phyloP scores from a whole-genome alignment of 2,888 invertebrate species.

The Trichogramma dendrolimi region DNA sequence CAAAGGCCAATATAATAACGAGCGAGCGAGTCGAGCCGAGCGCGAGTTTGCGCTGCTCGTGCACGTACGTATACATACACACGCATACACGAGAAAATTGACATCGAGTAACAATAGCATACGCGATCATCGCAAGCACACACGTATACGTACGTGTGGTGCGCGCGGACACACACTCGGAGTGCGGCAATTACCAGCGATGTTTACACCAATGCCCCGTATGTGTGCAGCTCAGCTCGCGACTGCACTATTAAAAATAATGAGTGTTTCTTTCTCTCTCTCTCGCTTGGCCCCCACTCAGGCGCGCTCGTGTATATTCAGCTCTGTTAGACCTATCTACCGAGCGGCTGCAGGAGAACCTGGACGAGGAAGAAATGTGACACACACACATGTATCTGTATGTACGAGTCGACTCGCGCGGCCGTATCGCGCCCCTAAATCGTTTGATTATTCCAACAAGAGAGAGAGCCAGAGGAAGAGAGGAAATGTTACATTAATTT shows the following conservation, averaged over 20 bases:
- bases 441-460: too few relatives aligned
- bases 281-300: too few relatives aligned
- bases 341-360: too few relatives aligned
- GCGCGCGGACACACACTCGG: not conserved
- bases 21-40: slow-evolving; percentile 4
- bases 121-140: too few relatives aligned
- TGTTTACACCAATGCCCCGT: not conserved
- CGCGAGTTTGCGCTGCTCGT: not conserved
- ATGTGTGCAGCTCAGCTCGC: not conserved
- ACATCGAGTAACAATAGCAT: slow-evolving; percentile 16
- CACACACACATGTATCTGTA: too few relatives aligned
- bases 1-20: slow-evolving; percentile 19
- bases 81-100: slow-evolving; percentile 6
- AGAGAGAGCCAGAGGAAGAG: slow-evolving; percentile 23
- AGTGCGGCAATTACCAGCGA: slow-evolving; percentile 8
- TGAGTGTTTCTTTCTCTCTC: not conserved
- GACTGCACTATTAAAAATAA: slow-evolving; percentile 20
- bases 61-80: too few relatives aligned
- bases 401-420: not conserved
- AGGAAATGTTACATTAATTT: slow-evolving; percentile 30
- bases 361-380: too few relatives aligned
- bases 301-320: not conserved
- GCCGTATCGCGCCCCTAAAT: not conserved
- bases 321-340: too few relatives aligned
- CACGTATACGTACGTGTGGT: not conserved